Evolutionary conservation across 2,113 vertebrate species (phyloP).

Genomic region (Tenrec ecaudatus): DNA sequence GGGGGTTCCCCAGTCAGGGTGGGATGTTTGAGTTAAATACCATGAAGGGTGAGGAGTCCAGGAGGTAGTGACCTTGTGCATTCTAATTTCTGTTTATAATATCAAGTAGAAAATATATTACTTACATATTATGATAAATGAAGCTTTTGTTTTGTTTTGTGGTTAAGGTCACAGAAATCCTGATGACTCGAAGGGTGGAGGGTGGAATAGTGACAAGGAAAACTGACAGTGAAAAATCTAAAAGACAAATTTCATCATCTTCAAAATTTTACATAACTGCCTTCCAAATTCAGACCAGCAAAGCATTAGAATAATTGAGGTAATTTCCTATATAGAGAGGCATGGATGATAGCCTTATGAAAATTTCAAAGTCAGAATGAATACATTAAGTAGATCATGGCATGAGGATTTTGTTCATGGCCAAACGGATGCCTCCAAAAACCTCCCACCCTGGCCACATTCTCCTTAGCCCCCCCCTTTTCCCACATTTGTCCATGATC

Average conservation of each 20-base stretch:
- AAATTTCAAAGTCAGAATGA: constrained; percentile 75
- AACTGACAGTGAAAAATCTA: constrained; percentile 49
- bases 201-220: neutral
- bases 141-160: neutral
- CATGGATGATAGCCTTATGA: constrained; percentile 69
- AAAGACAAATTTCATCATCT: constrained; percentile 67
- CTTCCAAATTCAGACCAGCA: constrained; percentile 76
- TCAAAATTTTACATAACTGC: constrained; percentile 73
- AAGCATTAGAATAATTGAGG: constrained; percentile 77
- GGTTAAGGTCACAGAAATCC: neutral
- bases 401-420: constrained; percentile 25
- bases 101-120: neutral
- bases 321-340: constrained; percentile 77
- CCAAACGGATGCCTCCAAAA: constrained; percentile 32
- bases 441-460: neutral
- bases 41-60: neutral
- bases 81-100: constrained; percentile 50
- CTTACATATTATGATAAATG: neutral
- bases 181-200: neutral
- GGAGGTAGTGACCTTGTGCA: neutral
- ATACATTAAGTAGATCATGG: constrained; percentile 72
- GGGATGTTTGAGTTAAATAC: neutral
- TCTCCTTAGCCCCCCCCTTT: neutral
- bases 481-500: too few relatives aligned
- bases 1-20: neutral